phyloP scores from a whole-genome alignment of 37 sponge, comb jelly and placozoan genomes.

The Spongia lamella region DNA sequence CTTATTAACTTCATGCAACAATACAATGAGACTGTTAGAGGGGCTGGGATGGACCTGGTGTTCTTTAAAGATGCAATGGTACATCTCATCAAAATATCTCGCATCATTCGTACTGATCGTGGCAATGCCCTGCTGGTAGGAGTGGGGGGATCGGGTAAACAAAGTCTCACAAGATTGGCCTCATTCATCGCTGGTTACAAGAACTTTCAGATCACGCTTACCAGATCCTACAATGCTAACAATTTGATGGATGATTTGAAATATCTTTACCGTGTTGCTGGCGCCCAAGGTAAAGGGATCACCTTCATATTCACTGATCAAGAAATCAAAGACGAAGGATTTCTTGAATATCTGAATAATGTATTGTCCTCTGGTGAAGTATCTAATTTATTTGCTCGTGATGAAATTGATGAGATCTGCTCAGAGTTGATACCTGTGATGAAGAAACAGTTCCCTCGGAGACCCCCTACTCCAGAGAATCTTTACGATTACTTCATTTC shows the following conservation, averaged over 20 bases:
- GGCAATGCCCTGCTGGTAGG: slow-evolving; percentile 97
- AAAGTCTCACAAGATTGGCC: slow-evolving; percentile 97
- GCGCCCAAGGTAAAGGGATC: slow-evolving; percentile 91
- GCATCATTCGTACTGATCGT: slow-evolving; percentile 96
- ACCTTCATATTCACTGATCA: slow-evolving; percentile 98
- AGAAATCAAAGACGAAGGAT: slow-evolving; percentile 99
- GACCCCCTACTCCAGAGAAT: slow-evolving; percentile 97
- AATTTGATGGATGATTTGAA: slow-evolving; percentile 97
- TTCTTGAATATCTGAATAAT: slow-evolving; percentile 99
- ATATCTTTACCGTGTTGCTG: slow-evolving; percentile 86
- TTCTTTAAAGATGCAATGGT: slow-evolving; percentile 99
- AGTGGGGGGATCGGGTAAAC: slow-evolving; percentile 98
- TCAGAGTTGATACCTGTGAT: slow-evolving; percentile 91
- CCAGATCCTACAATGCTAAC: slow-evolving; percentile 94
- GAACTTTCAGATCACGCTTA: slow-evolving; percentile 96
- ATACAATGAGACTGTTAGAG: slow-evolving; percentile 97
- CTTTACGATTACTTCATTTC: slow-evolving; percentile 96
- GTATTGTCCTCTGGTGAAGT: slow-evolving; percentile 99
- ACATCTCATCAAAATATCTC: slow-evolving; percentile 94
- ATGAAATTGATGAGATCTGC: slow-evolving; percentile 97
- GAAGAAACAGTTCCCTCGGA: slow-evolving; percentile 94
- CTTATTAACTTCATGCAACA: slow-evolving; percentile 76
- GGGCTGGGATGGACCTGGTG: slow-evolving; percentile 98
- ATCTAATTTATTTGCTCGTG: slow-evolving; percentile 94
- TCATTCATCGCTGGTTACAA: slow-evolving; percentile 98